Evolutionary conservation across 1,140 invertebrate genomes (phyloP).

Genomic region (Holotrichia oblita): DNA sequence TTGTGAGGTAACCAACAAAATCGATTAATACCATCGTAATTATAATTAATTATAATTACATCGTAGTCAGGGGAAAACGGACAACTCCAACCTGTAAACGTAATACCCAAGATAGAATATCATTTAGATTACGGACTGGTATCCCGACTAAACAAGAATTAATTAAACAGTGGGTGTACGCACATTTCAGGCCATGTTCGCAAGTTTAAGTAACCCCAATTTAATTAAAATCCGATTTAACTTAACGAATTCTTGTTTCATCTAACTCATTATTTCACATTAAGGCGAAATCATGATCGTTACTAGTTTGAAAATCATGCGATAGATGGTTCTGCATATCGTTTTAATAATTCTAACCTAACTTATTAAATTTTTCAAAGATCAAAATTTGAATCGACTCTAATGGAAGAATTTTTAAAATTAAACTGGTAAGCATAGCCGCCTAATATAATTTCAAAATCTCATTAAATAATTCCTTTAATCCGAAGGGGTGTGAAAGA

Average conservation of each 20-base stretch:
- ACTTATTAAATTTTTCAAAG: too few relatives aligned
- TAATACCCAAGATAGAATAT: conserved; percentile 64
- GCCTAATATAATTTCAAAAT: conserved; percentile 30
- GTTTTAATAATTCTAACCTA: too few relatives aligned
- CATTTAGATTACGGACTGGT: conserved; percentile 62
- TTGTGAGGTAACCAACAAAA: conserved; percentile 56
- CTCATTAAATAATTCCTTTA: conserved; percentile 12
- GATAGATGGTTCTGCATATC: too few relatives aligned
- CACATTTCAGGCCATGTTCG: conserved; percentile 62
- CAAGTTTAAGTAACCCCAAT: too few relatives aligned
- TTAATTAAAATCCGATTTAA: too few relatives aligned
- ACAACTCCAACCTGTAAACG: conserved; percentile 52
- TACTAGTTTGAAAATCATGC: too few relatives aligned
- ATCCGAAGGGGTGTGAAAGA: conserved; percentile 40
- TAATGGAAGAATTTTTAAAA: conserved; percentile 48
- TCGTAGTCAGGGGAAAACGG: conserved; percentile 44
- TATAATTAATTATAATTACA: not conserved
- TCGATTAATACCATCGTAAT: not conserved
- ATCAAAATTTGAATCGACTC: too few relatives aligned
- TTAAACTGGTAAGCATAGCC: conserved; percentile 44
- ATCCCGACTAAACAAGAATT: conserved; percentile 61
- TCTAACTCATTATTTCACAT: too few relatives aligned
- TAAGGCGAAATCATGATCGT: too few relatives aligned
- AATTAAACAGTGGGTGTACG: conserved; percentile 61
- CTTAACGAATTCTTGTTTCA: too few relatives aligned